Conservation (phyloP, 1,140 invertebrate species). For the Lepidurus packardi region DNA sequence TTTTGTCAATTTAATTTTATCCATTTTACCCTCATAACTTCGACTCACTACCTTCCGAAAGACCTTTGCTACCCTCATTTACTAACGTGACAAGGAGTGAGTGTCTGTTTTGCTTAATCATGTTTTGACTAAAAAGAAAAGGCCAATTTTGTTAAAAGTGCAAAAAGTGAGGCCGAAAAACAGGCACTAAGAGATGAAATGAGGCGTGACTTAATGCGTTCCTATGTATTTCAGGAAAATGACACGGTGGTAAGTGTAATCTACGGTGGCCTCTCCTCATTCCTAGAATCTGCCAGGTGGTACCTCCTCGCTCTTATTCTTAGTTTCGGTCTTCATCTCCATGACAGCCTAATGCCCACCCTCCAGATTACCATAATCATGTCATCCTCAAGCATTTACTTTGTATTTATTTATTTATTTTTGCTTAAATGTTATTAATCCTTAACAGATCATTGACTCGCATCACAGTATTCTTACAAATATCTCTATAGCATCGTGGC, state of each 20-base stretch:
- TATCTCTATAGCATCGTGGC: neutral
- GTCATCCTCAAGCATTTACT: neutral
- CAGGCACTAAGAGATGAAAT: neutral
- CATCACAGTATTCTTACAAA: neutral
- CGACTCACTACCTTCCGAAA: neutral
- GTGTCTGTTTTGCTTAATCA: too few relatives aligned
- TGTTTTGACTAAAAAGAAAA: neutral
- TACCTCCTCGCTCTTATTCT: constrained; percentile 21
- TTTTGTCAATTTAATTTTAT: constrained; percentile 39
- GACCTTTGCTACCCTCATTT: neutral
- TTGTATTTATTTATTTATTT: neutral
- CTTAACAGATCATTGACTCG: neutral
- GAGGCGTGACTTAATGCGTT: constrained; percentile 8
- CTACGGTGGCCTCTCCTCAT: constrained; percentile 8
- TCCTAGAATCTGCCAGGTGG: constrained; percentile 23
- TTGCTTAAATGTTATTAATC: neutral
- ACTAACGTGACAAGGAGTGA: too few relatives aligned
- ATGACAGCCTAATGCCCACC: neutral
- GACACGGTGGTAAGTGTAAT: constrained; percentile 18
- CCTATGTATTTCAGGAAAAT: neutral
- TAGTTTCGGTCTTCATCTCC: neutral
- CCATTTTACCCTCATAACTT: neutral
- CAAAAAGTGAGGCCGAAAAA: neutral
- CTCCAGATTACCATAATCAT: too few relatives aligned
- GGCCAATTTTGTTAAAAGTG: neutral